A percentile compares a stretch with the other conserved stretches of the same genome.
Conservation (phyloP, 2,113 vertebrate species). For the Psilopogon haemacephalus region DNA sequence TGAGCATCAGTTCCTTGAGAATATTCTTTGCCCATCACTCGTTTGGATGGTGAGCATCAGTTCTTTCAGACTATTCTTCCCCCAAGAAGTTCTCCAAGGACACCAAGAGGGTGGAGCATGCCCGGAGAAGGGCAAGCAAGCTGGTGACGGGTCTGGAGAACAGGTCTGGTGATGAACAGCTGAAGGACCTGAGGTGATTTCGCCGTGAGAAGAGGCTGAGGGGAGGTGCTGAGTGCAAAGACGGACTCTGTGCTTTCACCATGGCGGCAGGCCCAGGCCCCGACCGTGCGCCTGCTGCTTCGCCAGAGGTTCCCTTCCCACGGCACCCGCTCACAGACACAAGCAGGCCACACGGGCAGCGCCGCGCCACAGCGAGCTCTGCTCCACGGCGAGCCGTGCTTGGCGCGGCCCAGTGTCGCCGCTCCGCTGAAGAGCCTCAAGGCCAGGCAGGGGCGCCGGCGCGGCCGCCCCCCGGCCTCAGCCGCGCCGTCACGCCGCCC, state of each 20-base stretch:
- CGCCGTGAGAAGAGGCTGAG: too few species aligned
- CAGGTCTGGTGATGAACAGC: too few species aligned
- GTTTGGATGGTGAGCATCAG: fast-evolving
- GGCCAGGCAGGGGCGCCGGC: fast-evolving
- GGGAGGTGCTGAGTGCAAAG: fast-evolving
- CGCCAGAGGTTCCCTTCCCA: not conserved
- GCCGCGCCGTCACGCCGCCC: too few species aligned
- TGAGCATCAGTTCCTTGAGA: too few species aligned
- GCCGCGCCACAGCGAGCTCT: not conserved
- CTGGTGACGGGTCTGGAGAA: too few species aligned
- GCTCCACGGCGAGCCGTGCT: not conserved
- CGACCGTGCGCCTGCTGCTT: fast-evolving
- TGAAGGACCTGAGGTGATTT: too few species aligned
- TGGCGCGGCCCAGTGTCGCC: not conserved
- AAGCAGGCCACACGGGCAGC: fast-evolving
- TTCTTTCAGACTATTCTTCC: not conserved
- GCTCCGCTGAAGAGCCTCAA: not conserved
- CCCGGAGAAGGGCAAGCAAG: too few species aligned
- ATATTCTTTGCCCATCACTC: too few species aligned
- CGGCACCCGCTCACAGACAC: not conserved
- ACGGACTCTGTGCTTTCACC: fast-evolving
- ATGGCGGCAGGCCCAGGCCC: fast-evolving
- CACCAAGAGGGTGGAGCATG: too few species aligned
- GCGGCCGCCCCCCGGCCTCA: not conserved
- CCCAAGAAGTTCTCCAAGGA: too few species aligned